phyloP scores from a whole-genome alignment of 2,888 invertebrate genomes.

The Mythimna albipuncta region DNA sequence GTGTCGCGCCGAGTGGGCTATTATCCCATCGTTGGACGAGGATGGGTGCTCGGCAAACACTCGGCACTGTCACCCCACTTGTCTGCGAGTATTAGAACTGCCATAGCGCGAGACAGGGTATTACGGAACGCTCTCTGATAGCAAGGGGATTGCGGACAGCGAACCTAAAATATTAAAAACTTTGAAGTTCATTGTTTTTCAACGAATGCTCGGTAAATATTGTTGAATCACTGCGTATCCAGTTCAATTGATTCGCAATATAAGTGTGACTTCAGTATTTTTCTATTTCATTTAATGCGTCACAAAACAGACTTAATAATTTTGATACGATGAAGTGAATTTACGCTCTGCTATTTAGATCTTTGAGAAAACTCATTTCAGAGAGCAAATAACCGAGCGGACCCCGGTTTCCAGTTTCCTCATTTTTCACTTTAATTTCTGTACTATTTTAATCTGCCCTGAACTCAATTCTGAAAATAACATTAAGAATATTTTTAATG shows the following conservation, averaged over 20 bases:
- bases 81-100: conserved; percentile 63
- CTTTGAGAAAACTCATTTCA: conserved; percentile 59
- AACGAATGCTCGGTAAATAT: conserved; percentile 30
- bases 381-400: conserved; percentile 48
- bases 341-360: conserved; percentile 44
- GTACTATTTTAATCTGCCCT: conserved; percentile 20
- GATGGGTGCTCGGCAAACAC: conserved; percentile 84
- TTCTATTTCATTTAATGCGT: conserved; percentile 12
- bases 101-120: conserved; percentile 57
- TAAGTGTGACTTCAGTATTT: conserved; percentile 3
- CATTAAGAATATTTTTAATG: background rate
- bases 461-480: background rate
- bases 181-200: conserved; percentile 33
- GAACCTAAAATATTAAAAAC: conserved; percentile 39
- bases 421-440: conserved; percentile 44
- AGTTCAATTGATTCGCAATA: conserved; percentile 6
- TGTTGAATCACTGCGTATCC: conserved; percentile 10
- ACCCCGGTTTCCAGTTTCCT: conserved; percentile 32
- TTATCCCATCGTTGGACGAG: conserved; percentile 82
- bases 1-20: conserved; percentile 77
- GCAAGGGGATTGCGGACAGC: conserved; percentile 21
- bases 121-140: conserved; percentile 51
- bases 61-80: conserved; percentile 73
- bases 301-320: conserved; percentile 21
- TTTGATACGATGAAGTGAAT: conserved; percentile 40